phyloP scores from a whole-genome alignment of 2,113 vertebrate genomes.

The Ochotona princeps region DNA sequence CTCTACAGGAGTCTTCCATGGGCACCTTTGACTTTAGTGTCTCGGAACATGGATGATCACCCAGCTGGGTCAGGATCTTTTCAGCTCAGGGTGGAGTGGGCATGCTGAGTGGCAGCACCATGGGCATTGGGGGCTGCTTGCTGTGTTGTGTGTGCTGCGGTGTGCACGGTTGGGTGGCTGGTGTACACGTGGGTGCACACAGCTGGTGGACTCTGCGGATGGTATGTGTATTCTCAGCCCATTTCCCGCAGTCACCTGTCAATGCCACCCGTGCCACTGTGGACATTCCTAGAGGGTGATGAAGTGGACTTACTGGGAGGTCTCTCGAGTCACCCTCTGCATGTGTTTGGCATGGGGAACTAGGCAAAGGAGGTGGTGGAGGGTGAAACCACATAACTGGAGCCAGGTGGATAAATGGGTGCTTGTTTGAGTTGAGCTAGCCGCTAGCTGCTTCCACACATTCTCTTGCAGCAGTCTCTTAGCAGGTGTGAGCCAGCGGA shows the following conservation, averaged over 20 bases:
- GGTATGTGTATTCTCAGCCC: background rate
- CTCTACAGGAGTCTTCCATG: background rate
- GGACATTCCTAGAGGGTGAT: background rate
- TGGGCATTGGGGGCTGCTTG: background rate
- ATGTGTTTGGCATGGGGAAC: background rate
- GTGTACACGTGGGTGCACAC: fast-evolving
- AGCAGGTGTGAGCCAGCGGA: background rate
- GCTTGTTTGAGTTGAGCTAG: background rate
- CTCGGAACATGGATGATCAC: background rate
- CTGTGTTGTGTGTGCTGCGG: background rate
- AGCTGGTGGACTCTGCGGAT: background rate
- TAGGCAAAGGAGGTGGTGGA: background rate
- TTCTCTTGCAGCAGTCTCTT: background rate
- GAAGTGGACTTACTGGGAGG: background rate
- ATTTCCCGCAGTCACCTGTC: fast-evolving
- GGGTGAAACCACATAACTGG: background rate
- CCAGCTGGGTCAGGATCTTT: fast-evolving
- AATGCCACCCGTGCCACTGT: no score
- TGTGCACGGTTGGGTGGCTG: background rate
- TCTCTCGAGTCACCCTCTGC: background rate
- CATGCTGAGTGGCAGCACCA: fast-evolving
- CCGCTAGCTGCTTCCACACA: background rate
- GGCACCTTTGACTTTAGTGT: background rate
- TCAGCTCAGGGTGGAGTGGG: background rate
- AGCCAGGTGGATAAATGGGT: no score